Evolutionary conservation across 2,888 invertebrate species (phyloP).

Genomic region (Amiota communis): DNA sequence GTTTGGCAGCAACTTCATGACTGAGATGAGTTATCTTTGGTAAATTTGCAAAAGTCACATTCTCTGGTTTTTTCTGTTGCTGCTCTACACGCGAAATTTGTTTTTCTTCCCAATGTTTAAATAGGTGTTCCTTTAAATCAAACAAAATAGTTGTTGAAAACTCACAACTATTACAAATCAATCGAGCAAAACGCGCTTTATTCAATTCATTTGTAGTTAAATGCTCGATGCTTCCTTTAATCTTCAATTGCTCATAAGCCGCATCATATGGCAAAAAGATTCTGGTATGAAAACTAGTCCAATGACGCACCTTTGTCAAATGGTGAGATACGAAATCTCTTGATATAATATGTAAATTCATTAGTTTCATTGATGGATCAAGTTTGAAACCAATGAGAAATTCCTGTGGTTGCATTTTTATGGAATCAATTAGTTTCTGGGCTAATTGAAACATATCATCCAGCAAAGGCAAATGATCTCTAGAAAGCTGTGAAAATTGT

Average conservation of each 20-base stretch:
- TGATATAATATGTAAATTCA: no score
- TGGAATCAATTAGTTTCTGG: neutral
- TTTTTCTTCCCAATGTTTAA: slow-evolving; percentile 45
- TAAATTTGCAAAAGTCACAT: no score
- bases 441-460: slow-evolving; percentile 14
- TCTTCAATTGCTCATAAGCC: slow-evolving; percentile 41
- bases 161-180: slow-evolving; percentile 50
- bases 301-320: slow-evolving; percentile 42
- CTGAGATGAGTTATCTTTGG: no score
- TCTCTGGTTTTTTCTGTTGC: neutral
- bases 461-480: neutral
- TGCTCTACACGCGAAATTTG: neutral
- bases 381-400: no score
- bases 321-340: slow-evolving; percentile 47
- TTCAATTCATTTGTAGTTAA: slow-evolving; percentile 25
- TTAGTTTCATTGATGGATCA: no score
- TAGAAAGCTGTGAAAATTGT: no score
- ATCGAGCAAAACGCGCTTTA: slow-evolving; percentile 10
- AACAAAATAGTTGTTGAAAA: slow-evolving; percentile 35
- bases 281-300: slow-evolving; percentile 53
- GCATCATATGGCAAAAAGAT: no score
- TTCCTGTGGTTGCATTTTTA: neutral
- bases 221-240: slow-evolving; percentile 44
- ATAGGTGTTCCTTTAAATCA: slow-evolving; percentile 44
- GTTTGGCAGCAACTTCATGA: no score